Base-by-base conservation (phyloP, 2,888 invertebrate genomes). In the Brachycybe producta region DNA sequence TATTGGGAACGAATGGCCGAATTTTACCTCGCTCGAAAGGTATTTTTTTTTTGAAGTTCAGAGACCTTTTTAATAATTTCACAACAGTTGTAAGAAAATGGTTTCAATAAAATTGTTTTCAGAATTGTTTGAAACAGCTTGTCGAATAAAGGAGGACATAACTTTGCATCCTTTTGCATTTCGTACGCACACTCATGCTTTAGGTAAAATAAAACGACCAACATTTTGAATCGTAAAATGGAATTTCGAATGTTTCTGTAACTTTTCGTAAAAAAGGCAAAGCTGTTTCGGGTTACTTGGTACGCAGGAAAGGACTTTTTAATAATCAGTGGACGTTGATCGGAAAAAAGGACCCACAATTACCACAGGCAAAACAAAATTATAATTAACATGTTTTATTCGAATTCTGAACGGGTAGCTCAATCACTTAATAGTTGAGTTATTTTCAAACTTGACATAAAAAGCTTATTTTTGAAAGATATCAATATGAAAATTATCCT, bases 141-240 rank as follows among this genome's bases (percentile, higher is more conserved):
- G 97, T 68, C 71, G 72, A 50, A 76, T 91, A 41, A 70, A 69
- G 2, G 86, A 88, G 63, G 73, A 84, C 49, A 86, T 90, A 65
- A 76, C 77, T 3, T 77, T 98, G 43, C 79, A 92, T 72, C 98
- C 97, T 0, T 90, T 98, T 69, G 94, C 92, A 0, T 97, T 85
- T 70, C 77, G 97, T 55, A 85, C 85, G 0, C 97, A 98, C 64
- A 94, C 97, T 0, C 97, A 98, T 62, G 74, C 78, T 23, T 75
- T 94, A 49, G 88, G 90, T 72, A 67, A 64, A 65, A 60, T 40
- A 43, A 35, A 26, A 21, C 21, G 26, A 34, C 26, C n/a, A 15
- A 32, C 47, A 35, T 38, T 11, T 19, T 51, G 24, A 13, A 45
- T 5, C n/a, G 17, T 44, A 26, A 13, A n/a, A 15, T 42, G 3